phyloP scores from a whole-genome alignment of 2,888 invertebrate genomes.

The Caenorhabditis drosophilae region DNA sequence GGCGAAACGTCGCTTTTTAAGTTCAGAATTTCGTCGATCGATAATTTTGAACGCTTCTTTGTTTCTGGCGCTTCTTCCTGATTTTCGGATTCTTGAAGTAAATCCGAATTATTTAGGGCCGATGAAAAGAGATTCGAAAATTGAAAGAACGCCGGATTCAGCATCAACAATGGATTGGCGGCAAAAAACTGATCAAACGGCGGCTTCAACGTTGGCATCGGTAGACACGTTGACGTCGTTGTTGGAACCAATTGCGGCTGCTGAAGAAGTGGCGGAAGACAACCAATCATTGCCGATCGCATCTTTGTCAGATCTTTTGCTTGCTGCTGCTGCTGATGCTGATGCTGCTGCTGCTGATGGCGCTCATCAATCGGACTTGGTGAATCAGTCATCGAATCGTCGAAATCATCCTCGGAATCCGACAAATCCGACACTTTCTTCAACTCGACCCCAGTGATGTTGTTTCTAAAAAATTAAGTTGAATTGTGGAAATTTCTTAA shows the following conservation, averaged over 20 bases:
- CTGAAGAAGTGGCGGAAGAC: neutral
- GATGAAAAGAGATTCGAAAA: constrained; percentile 20
- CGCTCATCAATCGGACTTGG: constrained; percentile 53
- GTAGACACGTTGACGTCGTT: constrained; percentile 10
- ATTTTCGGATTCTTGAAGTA: neutral
- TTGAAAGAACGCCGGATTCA: constrained; percentile 47
- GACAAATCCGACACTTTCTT: constrained; percentile 37
- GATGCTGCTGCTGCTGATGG: too few relatives aligned
- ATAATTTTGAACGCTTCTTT: constrained; percentile 45
- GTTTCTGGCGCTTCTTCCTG: constrained; percentile 16
- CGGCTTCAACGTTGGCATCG: constrained; percentile 17
- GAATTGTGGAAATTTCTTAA: too few relatives aligned
- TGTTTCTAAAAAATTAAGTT: constrained; percentile 48
- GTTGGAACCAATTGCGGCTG: constrained; percentile 17
- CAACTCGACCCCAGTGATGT: constrained; percentile 53
- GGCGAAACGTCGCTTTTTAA: constrained; percentile 36
- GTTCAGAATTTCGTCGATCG: constrained; percentile 55
- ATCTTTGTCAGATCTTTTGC: constrained; percentile 38
- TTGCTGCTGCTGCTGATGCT: too few relatives aligned
- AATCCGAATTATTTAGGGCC: constrained; percentile 1
- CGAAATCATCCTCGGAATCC: constrained; percentile 51
- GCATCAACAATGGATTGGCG: constrained; percentile 43
- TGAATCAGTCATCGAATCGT: constrained; percentile 52
- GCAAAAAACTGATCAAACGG: constrained; percentile 32
- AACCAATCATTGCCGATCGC: neutral